These are phyloP conservation scores for Pantelozetes paolii DNA, from an alignment of 2,888 invertebrate species.

Conservation along the genomic window DNA sequence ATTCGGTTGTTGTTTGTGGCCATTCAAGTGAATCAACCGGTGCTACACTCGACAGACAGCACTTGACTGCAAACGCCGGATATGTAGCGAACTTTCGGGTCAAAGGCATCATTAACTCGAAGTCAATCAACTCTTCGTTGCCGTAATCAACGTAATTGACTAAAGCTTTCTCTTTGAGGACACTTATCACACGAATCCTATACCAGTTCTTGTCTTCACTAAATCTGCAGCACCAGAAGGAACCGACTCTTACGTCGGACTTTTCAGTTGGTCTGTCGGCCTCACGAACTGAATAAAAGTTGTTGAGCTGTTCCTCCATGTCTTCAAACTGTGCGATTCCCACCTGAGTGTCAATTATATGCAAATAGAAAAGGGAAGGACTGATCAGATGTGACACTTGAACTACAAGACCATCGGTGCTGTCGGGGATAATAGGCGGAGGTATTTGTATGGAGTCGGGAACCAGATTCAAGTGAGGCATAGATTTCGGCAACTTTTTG, in stretches of 20 bases:
- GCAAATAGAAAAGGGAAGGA: conserved; percentile 32
- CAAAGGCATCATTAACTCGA: background rate
- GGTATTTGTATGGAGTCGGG: background rate
- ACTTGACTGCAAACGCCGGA: conserved; percentile 28
- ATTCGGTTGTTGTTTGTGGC: background rate
- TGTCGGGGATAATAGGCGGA: conserved; percentile 12
- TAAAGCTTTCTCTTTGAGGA: background rate
- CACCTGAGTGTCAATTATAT: conserved; percentile 32
- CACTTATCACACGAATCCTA: conserved; percentile 9
- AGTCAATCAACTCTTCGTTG: background rate
- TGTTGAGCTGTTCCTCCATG: conserved; percentile 28
- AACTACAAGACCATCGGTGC: conserved; percentile 14
- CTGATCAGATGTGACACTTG: conserved; percentile 4
- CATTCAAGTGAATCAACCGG: background rate
- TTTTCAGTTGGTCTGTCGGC: background rate
- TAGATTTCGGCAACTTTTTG: background rate
- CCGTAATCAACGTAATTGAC: conserved; percentile 18
- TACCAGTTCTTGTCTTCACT: conserved; percentile 29
- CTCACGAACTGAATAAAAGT: background rate
- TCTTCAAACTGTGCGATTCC: conserved; percentile 36
- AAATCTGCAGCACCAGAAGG: conserved; percentile 20
- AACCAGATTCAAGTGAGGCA: background rate
- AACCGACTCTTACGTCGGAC: background rate
- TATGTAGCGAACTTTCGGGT: conserved; percentile 9
- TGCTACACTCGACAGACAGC: background rate